A percentile compares a stretch with the other conserved stretches of the same genome.
Evolutionary conservation across 35 echinoderm and acorn worm species (phyloP).

Genomic region (Diadema setosum): DNA sequence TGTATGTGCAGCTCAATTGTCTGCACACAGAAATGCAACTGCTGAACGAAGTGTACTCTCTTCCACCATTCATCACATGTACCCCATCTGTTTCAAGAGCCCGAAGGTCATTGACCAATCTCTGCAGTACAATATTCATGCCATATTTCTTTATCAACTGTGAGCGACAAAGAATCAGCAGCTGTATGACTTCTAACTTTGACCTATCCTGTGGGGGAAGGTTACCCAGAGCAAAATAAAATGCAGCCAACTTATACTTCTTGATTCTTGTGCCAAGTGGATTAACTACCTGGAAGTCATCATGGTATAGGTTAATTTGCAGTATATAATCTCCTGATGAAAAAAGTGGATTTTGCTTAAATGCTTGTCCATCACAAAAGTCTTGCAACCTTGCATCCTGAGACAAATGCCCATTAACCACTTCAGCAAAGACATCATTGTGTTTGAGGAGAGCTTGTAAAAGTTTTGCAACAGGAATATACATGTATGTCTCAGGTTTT

Average conservation of each 20-base stretch:
- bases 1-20: conserved; percentile 38
- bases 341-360: conserved; percentile 24
- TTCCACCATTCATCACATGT: conserved; percentile 4
- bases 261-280: conserved; percentile 62
- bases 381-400: background rate
- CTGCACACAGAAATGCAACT: conserved; percentile 18
- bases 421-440: conserved; percentile 65
- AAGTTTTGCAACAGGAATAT: background rate
- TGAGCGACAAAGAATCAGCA: conserved; percentile 22
- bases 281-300: conserved; percentile 62
- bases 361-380: conserved; percentile 46
- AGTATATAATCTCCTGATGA: background rate
- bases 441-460: background rate
- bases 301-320: conserved; percentile 50
- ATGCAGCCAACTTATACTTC: conserved; percentile 30
- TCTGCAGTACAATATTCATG: background rate
- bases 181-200: conserved; percentile 29
- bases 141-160: conserved; percentile 39
- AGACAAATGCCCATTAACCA: conserved; percentile 10
- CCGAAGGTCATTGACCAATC: conserved; percentile 3
- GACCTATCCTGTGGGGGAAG: conserved; percentile 28
- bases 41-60: conserved; percentile 10
- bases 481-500: background rate
- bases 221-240: conserved; percentile 42
- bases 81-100: conserved; percentile 32